phyloP scores from a whole-genome alignment of 1,140 invertebrate species.

The Bemisia tabaci region DNA sequence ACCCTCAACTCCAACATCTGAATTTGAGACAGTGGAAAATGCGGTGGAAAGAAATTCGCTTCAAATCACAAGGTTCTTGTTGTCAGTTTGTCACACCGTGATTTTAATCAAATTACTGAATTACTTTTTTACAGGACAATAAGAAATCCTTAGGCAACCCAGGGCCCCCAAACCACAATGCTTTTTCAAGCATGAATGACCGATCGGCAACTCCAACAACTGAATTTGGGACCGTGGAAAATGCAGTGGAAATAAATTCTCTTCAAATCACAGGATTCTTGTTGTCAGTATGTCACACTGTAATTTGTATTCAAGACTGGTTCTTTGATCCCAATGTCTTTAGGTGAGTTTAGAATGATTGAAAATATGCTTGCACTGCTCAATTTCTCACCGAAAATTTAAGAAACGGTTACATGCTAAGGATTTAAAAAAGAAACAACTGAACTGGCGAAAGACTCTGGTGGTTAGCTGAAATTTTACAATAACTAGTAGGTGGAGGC shows the following conservation, averaged over 20 bases:
- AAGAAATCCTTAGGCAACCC: neutral
- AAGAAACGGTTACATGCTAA: no score
- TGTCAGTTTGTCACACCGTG: slow-evolving; percentile 79
- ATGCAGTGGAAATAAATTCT: slow-evolving; percentile 52
- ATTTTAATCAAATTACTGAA: slow-evolving; percentile 69
- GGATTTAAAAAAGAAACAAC: no score
- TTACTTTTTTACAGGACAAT: slow-evolving; percentile 1
- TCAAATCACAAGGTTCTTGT: slow-evolving; percentile 65
- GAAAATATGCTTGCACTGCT: no score
- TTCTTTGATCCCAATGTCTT: slow-evolving; percentile 61
- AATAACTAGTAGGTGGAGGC: no score
- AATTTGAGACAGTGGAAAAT: slow-evolving; percentile 45
- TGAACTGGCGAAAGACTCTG: no score
- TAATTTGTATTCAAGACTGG: slow-evolving; percentile 76
- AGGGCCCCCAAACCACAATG: neutral
- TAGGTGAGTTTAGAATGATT: slow-evolving; percentile 33
- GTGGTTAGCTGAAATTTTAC: no score
- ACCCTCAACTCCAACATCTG: no score
- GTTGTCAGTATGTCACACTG: slow-evolving; percentile 75
- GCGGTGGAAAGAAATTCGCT: slow-evolving; percentile 56
- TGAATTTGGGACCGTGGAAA: slow-evolving; percentile 46
- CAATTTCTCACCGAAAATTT: no score
- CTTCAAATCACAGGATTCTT: slow-evolving; percentile 70
- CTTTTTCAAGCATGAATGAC: neutral
- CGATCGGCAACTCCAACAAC: slow-evolving; percentile 9